Conservation (phyloP, 2,797 vertebrate species). For the Borostomias antarcticus region DNA sequence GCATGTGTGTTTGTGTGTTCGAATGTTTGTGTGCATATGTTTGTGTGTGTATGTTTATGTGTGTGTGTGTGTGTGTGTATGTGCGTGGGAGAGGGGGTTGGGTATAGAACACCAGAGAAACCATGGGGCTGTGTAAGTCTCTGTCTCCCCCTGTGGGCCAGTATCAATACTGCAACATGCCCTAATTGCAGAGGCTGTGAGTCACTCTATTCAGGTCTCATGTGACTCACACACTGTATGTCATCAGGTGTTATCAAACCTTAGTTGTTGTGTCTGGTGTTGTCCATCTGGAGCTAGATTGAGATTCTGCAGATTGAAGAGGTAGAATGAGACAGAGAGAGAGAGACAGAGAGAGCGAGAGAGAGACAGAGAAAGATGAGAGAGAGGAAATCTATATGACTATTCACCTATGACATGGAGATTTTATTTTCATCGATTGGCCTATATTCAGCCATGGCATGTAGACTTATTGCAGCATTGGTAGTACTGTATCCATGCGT, state of each 20-base stretch:
- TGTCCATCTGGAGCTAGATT: conserved; percentile 61
- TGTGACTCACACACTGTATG: neutral
- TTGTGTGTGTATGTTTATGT: neutral
- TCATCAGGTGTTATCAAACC: conserved; percentile 53
- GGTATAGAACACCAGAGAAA: conserved; percentile 25
- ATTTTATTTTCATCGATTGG: too few species aligned
- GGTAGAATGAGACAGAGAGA: conserved; percentile 14
- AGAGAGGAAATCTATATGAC: too few species aligned
- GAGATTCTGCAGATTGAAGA: conserved; percentile 54
- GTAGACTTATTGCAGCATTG: too few species aligned
- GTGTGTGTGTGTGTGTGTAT: neutral
- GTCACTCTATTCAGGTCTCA: conserved; percentile 47
- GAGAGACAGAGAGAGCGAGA: neutral
- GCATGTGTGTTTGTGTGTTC: neutral
- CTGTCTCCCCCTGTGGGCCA: conserved; percentile 55
- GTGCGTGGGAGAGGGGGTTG: conserved; percentile 40
- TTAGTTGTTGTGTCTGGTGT: conserved; percentile 62
- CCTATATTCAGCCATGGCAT: too few species aligned
- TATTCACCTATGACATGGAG: too few species aligned
- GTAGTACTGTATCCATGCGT: too few species aligned
- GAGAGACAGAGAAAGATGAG: conserved; percentile 29
- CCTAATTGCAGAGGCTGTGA: conserved; percentile 65
- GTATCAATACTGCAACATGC: conserved; percentile 58
- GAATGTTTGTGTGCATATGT: neutral
- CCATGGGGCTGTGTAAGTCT: conserved; percentile 38